Base-by-base conservation (phyloP, 2,797 vertebrate genomes). In the Glyptemys insculpta region DNA sequence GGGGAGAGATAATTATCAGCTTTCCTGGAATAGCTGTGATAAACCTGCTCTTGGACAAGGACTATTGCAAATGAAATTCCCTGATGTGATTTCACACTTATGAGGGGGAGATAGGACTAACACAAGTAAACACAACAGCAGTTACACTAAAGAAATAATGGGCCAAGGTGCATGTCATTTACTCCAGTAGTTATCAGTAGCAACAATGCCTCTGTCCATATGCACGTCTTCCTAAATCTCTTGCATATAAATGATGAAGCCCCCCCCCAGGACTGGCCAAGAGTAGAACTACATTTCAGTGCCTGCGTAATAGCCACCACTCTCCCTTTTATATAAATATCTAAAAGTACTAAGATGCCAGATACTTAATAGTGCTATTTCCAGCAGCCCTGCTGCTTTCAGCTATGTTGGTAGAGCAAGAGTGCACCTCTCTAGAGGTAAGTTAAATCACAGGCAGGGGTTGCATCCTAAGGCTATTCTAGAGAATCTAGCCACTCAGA, bases 181-280 rank as follows among this genome's bases (percentile, higher is more conserved):
- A 8, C 0, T 29, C 15, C 12, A 91, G 50, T 6, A 85, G 49
- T 8, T 62, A 23, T 56, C 49, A 53, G 47, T 57, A 91, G 57
- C 85, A 88, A 27, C 19, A 37, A 34, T 2, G 19, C 6, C 57
- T 5, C 49, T 54, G 81, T 80, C 81, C 34, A 85, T 80, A 54
- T 7, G 25, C 0, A 0, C 23, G 12, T 37, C 14, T 10, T 14
- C n/a, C 12, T 4, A 62, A 2, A 4, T 41, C 83, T 79, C 34
- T 74, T 14, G 15, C 27, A 0, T 1, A 6, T 3, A 12, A 78
- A 52, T 52, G 54, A 9, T 0, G 16, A 80, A 82, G 44, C 44
- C 86, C 11, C 25, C 79, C 9, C 84, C 78, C 23, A 41, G 65
- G 79, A 37, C 47, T 82, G 25, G 3, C 31, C 31, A 15, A 49